A percentile compares a stretch with the other conserved stretches of the same genome.
Evolutionary conservation across 2,113 vertebrate species (phyloP).

Genomic region (Actenoides hombroni): DNA sequence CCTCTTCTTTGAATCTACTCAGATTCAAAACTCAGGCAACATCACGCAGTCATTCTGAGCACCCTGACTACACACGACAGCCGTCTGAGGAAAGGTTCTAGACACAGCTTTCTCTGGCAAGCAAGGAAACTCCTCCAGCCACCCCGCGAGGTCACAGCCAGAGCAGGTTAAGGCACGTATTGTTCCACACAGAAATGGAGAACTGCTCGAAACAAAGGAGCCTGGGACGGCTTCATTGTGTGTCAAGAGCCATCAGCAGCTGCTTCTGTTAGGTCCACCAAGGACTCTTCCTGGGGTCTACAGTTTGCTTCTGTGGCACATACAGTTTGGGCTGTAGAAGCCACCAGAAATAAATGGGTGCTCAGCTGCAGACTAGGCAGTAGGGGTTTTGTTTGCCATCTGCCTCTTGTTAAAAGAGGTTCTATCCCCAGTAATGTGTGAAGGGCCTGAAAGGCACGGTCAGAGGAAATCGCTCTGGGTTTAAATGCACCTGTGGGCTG

Average conservation of each 20-base stretch:
- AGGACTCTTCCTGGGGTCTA: neutral
- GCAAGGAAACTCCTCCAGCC: neutral
- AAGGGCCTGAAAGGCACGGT: neutral
- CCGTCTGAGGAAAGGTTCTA: neutral
- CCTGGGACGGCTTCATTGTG: neutral
- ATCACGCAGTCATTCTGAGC: neutral
- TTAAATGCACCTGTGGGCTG: neutral
- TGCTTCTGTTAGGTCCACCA: neutral
- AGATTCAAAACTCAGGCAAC: neutral
- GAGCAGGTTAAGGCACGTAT: neutral
- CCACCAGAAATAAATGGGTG: neutral
- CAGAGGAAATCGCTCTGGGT: neutral
- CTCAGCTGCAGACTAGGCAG: neutral
- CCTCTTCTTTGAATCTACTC: neutral
- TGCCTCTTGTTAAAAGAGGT: neutral
- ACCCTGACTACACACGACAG: neutral
- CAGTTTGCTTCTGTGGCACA: neutral
- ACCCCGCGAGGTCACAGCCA: neutral
- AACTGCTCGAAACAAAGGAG: neutral
- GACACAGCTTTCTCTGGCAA: neutral
- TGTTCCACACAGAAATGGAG: neutral
- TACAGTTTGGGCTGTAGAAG: fast-evolving
- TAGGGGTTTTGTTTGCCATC: neutral
- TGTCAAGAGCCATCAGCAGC: neutral
- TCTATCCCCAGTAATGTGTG: neutral